These are phyloP conservation scores for Magallana ariakensis DNA, from an alignment of 1,140 invertebrate species.

Conservation along the genomic window DNA sequence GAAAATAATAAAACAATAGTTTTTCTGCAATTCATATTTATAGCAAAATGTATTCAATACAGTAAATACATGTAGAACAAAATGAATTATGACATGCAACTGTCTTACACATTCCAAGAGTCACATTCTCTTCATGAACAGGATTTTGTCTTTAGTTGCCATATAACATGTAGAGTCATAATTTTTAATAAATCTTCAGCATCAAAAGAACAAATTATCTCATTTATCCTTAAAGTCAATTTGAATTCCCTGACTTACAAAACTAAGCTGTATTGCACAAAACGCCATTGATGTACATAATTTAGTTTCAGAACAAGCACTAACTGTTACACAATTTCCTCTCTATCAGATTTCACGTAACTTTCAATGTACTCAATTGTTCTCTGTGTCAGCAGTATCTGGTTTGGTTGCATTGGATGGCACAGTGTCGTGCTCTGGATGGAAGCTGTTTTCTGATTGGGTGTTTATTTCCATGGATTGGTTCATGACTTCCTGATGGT, in stretches of 20 bases:
- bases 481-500: not conserved
- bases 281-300: too few species aligned
- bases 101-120: too few species aligned
- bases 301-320: too few species aligned
- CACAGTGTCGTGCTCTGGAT: not conserved
- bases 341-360: too few species aligned
- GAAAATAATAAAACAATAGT: too few species aligned
- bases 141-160: not conserved
- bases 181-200: too few species aligned
- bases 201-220: not conserved
- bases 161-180: not conserved
- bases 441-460: not conserved
- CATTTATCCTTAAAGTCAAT: not conserved
- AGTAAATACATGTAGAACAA: conserved; percentile 4
- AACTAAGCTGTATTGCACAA: not conserved
- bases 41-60: not conserved
- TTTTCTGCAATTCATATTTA: not conserved
- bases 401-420: not conserved
- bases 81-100: not conserved
- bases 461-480: not conserved
- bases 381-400: not conserved
- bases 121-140: not conserved
- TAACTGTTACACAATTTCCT: too few species aligned
- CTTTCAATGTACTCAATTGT: too few species aligned
- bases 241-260: not conserved